Conservation (phyloP, 2,113 vertebrate genomes). For the Myiozetetes cayanensis region DNA sequence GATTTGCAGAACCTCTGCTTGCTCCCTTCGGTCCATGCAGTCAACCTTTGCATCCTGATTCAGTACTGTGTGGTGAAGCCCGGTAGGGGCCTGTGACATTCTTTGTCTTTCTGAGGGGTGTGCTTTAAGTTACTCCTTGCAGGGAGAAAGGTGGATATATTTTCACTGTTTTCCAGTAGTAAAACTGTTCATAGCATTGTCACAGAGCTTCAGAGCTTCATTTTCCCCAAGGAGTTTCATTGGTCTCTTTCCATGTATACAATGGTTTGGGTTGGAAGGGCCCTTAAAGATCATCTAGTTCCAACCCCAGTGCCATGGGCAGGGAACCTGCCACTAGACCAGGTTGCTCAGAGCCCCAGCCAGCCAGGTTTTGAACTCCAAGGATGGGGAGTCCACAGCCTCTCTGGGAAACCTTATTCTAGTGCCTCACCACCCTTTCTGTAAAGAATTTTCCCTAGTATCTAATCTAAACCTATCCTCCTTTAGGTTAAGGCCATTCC, state of each 20-base stretch:
- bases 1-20: neutral
- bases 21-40: neutral
- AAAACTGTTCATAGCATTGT: neutral
- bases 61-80: neutral
- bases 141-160: neutral
- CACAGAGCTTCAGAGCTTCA: neutral
- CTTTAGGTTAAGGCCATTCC: neutral
- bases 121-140: neutral
- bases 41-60: neutral
- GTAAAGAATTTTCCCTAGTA: neutral
- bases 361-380: neutral
- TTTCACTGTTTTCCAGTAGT: neutral
- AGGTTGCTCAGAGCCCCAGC: neutral
- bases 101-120: neutral
- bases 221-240: neutral
- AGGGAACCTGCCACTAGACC: neutral
- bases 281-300: neutral
- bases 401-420: neutral
- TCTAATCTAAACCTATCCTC: neutral
- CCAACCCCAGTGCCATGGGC: neutral
- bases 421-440: neutral
- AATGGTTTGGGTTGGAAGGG: neutral
- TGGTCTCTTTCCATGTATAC: neutral
- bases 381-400: neutral
- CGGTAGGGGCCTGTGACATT: neutral